These are phyloP conservation scores for Mythimna vitellina DNA, from an alignment of 2,888 invertebrate species.

Conservation along the genomic window DNA sequence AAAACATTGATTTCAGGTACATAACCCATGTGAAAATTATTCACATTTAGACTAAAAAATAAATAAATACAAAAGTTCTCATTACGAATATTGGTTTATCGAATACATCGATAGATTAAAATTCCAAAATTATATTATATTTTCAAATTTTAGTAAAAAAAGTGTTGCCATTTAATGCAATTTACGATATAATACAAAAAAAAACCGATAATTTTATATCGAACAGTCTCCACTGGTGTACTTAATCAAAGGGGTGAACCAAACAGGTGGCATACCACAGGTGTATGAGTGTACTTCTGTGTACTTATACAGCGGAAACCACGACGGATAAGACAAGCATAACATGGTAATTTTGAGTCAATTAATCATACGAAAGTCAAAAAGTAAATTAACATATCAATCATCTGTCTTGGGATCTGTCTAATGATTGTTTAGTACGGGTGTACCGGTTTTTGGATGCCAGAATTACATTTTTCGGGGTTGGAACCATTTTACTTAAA, in stretches of 20 bases:
- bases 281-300: slow-evolving; percentile 25
- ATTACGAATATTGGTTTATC: no score
- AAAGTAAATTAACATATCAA: slow-evolving; percentile 55
- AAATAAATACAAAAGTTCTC: no score
- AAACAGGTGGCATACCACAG: slow-evolving; percentile 32
- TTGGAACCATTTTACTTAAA: neutral
- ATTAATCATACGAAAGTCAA: slow-evolving; percentile 43
- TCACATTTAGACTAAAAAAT: no score
- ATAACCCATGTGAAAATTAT: no score
- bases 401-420: slow-evolving; percentile 41
- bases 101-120: no score
- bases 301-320: slow-evolving; percentile 39
- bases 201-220: neutral
- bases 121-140: no score
- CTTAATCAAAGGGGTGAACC: neutral
- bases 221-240: neutral
- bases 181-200: no score
- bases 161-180: neutral
- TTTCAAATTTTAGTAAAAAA: neutral
- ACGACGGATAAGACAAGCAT: slow-evolving; percentile 26
- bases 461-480: neutral
- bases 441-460: neutral
- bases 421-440: slow-evolving; percentile 11
- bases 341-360: slow-evolving; percentile 39
- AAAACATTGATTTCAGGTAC: no score